Conservation (phyloP, 1,140 invertebrate species). For the Hirudo medicinalis region DNA sequence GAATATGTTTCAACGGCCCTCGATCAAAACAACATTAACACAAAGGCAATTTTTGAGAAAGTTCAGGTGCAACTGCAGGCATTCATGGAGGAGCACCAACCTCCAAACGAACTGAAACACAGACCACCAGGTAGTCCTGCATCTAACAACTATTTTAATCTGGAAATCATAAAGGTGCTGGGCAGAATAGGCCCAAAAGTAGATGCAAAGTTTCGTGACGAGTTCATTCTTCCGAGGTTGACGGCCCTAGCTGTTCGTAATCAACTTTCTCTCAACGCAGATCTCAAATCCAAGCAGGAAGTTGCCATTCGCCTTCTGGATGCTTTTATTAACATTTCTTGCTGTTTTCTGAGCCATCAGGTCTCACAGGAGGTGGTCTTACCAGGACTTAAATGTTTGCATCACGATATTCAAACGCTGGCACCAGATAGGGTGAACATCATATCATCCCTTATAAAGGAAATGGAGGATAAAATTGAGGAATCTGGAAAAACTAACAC, state of each 20-base stretch:
- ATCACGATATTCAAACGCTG: slow-evolving; percentile 35
- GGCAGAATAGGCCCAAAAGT: slow-evolving; percentile 41
- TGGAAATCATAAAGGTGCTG: slow-evolving; percentile 42
- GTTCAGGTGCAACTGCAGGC: slow-evolving; percentile 58
- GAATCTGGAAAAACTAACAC: slow-evolving; percentile 20
- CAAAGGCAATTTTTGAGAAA: slow-evolving; percentile 52
- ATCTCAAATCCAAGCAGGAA: slow-evolving; percentile 43
- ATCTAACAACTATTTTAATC: slow-evolving; percentile 38
- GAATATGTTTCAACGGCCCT: slow-evolving; percentile 42
- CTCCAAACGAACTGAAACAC: background rate
- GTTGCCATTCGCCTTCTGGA: slow-evolving; percentile 52
- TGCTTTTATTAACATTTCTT: slow-evolving; percentile 53
- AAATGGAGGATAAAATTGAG: slow-evolving; percentile 40
- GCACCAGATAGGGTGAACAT: slow-evolving; percentile 38
- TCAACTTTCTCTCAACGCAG: slow-evolving; percentile 45
- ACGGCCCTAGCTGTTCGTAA: slow-evolving; percentile 47
- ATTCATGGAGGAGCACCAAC: slow-evolving; percentile 46
- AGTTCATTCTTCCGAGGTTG: slow-evolving; percentile 51
- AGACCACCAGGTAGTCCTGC: slow-evolving; percentile 25
- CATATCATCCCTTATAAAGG: slow-evolving; percentile 38
- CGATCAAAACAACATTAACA: background rate
- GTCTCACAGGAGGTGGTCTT: slow-evolving; percentile 39
- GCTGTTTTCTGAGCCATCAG: slow-evolving; percentile 46
- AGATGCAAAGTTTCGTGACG: slow-evolving; percentile 43
- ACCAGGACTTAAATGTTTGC: slow-evolving; percentile 39